Conservation (phyloP, 2,113 vertebrate genomes). For the Rhinolophus sinicus region DNA sequence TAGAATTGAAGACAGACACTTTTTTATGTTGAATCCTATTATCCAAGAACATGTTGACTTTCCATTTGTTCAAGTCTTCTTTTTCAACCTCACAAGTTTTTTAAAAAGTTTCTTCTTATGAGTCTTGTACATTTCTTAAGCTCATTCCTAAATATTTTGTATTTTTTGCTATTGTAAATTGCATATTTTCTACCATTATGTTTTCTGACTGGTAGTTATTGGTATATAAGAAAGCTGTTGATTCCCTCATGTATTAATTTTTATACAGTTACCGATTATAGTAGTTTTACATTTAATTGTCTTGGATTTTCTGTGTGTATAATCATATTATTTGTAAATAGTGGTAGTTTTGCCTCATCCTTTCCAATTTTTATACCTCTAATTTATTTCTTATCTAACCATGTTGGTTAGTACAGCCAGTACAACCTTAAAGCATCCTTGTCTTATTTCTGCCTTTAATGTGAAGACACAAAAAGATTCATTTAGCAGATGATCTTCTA, state of each 20-base stretch:
- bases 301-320: background rate
- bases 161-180: background rate
- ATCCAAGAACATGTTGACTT: background rate
- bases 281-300: background rate
- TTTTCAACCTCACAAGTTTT: background rate
- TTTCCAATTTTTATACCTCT: background rate
- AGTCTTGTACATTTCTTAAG: background rate
- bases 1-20: background rate
- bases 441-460: constrained; percentile 5
- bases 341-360: background rate
- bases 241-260: constrained; percentile 12
- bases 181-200: background rate
- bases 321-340: background rate
- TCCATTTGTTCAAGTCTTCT: background rate
- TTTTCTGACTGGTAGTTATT: background rate
- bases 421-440: background rate
- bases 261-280: background rate
- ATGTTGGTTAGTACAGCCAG: background rate
- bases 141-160: background rate
- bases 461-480: background rate
- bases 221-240: background rate
- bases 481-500: background rate
- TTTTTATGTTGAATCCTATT: background rate
- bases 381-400: background rate
- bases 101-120: background rate